Percentiles rank a stretch among this genome's conserved stretches.
Evolutionary conservation across 2,888 invertebrate species (phyloP).

Genomic region (Tanaodytes sp.): DNA sequence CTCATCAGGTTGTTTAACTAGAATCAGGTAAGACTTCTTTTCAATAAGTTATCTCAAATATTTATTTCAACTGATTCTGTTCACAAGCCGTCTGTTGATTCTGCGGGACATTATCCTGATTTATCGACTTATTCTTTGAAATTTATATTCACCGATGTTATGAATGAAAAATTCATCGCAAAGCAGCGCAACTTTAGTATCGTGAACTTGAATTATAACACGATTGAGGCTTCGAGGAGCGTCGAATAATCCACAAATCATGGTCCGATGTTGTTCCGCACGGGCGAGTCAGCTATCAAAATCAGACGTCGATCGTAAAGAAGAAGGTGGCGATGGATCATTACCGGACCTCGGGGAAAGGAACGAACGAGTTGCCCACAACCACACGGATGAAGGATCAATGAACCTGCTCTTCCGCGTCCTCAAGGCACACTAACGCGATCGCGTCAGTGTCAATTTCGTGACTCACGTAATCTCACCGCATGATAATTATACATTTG

Average conservation of each 20-base stretch:
- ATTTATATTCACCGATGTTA: too few relatives aligned
- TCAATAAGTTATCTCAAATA: too few relatives aligned
- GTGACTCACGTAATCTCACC: conserved; percentile 9
- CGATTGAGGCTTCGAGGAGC: conserved; percentile 34
- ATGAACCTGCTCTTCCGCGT: conserved; percentile 52
- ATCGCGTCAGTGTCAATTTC: conserved; percentile 31
- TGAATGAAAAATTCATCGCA: too few relatives aligned
- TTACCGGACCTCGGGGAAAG: conserved; percentile 45
- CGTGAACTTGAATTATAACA: too few relatives aligned
- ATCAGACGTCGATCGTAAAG: conserved; percentile 42
- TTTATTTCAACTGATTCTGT: too few relatives aligned
- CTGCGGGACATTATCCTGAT: too few relatives aligned
- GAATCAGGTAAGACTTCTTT: too few relatives aligned
- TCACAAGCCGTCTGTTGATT: too few relatives aligned
- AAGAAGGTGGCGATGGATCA: conserved; percentile 48
- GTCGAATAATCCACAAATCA: conserved; percentile 43
- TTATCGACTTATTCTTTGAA: too few relatives aligned
- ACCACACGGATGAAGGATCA: conserved; percentile 36
- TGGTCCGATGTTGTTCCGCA: conserved; percentile 42
- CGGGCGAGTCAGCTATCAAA: conserved; percentile 37
- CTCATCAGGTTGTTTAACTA: too few relatives aligned
- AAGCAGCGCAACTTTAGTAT: too few relatives aligned
- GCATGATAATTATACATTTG: too few relatives aligned
- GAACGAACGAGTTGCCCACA: conserved; percentile 22
- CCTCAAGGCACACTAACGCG: conserved; percentile 24